Percentiles rank a stretch among this genome's conserved stretches.
Conservation (phyloP, 2,888 invertebrate genomes). For the Panopea generosa region DNA sequence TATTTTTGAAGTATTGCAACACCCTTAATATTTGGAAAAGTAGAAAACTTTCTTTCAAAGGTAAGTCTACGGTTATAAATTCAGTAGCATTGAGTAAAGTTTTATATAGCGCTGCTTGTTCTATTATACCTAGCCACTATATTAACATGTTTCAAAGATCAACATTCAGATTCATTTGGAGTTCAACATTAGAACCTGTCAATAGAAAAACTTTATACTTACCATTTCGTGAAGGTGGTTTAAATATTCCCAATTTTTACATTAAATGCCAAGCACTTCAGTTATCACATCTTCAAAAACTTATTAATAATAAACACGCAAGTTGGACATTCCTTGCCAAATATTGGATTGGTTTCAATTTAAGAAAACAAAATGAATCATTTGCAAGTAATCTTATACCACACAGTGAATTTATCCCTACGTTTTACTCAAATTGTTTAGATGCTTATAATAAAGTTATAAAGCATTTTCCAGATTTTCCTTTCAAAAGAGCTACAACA, state of each 20-base stretch:
- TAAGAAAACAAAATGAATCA: slow-evolving; percentile 8
- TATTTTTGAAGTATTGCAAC: slow-evolving; percentile 39
- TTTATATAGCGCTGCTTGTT: slow-evolving; percentile 1
- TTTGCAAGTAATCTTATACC: slow-evolving; percentile 25
- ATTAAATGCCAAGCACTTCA: slow-evolving; percentile 4
- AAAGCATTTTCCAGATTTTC: too few species aligned
- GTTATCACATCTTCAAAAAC: slow-evolving; percentile 19
- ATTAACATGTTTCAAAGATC: slow-evolving; percentile 25
- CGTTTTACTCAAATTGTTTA: slow-evolving; percentile 31
- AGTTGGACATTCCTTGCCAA: slow-evolving; percentile 45
- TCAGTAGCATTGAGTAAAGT: slow-evolving; percentile 9
- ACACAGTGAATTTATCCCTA: slow-evolving; percentile 34
- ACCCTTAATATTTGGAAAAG: slow-evolving; percentile 30
- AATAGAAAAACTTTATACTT: slow-evolving; percentile 14
- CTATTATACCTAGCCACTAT: slow-evolving; percentile 12
- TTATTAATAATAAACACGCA: slow-evolving; percentile 15
- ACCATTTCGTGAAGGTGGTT: slow-evolving; percentile 27
- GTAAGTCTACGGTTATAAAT: slow-evolving; percentile 7
- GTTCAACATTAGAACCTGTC: slow-evolving; percentile 26
- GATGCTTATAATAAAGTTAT: not conserved
- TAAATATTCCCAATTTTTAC: slow-evolving; percentile 35
- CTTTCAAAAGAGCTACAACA: too few species aligned
- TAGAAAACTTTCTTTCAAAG: not conserved
- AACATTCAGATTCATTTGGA: slow-evolving; percentile 40
- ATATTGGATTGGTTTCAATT: slow-evolving; percentile 45